Evolutionary conservation across 2,113 vertebrate genomes (phyloP), one percentile per base, ranked within the genome.

Genomic region (Setophaga petechia): DNA sequence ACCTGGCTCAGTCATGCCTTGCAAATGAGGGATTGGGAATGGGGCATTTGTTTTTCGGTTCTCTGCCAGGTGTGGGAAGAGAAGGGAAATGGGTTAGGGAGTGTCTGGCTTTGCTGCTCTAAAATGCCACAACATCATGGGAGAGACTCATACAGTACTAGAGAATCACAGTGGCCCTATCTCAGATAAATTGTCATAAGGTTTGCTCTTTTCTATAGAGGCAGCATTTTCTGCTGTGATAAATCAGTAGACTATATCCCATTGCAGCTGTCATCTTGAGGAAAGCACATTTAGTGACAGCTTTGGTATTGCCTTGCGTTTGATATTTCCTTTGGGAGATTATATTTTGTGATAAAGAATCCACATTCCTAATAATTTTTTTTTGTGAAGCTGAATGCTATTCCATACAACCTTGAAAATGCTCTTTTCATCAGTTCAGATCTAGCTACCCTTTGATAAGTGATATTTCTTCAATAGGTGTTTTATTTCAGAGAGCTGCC

Each of bases 21-120:
- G 28, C 21, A 73, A 73, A 62, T 65, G 15, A 67, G 14, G 43
- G 21, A 35, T 4, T 49, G 4, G 10, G 30, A 21, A 62, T 13
- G 9, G 4, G 3, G 2, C 1, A 1, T 10, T 44, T 8, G 9
- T 44, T 31, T 21, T 51, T 46, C 62, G 10, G 0, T 0, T 39
- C 49, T 69, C 84, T 33, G 2, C 4, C 19, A 12, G 1, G 6
- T 22, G 18, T n/a, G 12, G 8, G 6, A 54, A 25, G 31, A 11
- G 3, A 67, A 5, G 7, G 10, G 30, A 68, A 51, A 5, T 41
- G 15, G 17, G 8, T 18, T 17, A 37, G 20, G 17, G 79, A 49
- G 2, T 39, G 22, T 61, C 27, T 41, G 12, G 58, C 18, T 76
- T 85, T 11, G 5, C 39, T 47, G 14, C 6, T 83, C 54, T 15